Evolutionary conservation across 1,140 invertebrate genomes (phyloP), one percentile per base, ranked within the genome.

Genomic region (Drosophila sturtevanti): DNA sequence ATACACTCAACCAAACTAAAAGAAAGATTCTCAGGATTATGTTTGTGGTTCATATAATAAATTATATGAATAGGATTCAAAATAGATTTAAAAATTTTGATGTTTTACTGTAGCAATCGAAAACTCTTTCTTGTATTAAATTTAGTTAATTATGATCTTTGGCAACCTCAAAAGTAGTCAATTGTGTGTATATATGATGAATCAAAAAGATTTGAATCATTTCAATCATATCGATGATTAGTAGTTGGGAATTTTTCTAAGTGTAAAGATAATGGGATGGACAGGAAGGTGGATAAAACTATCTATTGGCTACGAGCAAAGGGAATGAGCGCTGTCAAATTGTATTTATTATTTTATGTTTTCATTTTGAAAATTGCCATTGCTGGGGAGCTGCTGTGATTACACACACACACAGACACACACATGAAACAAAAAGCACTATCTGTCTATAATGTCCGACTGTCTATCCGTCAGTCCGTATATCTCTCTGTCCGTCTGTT

Each of bases 261-360:
- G 41, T 48, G 41, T 18, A 48, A 10, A n/a, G 10, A 48, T 48
- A 48, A 48, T 48, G 16, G 41, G 41, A 48, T 21, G 7, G 7
- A 35, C 54, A 35, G 24, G 52, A 27, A 7, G 70, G 37, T 22
- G 24, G 18, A 56, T 59, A 21, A 76, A 79, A 72, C 63, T 71
- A 75, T 76, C 72, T 76, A 76, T 76, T 63, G 72, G 72, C 38
- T 68, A 68, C 72, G 68, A 48, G 52, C 12, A 27, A 52, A n/a
- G 18, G 14, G 16, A 48, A 48, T 56, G 62, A 70, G 55, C 75
- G 72, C 84, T 87, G 82, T 87, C 82, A 86, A 86, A 86, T 87
- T 75, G 79, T 86, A 86, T 86, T 86, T 86, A 86, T 87, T 87
- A 89, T 87, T 89, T 87, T 82, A 89, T 87, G 82, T 89, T 87